Evolutionary conservation across 2,797 vertebrate species (phyloP), one percentile per base, ranked within the genome.

Genomic region (Euthynnus affinis): DNA sequence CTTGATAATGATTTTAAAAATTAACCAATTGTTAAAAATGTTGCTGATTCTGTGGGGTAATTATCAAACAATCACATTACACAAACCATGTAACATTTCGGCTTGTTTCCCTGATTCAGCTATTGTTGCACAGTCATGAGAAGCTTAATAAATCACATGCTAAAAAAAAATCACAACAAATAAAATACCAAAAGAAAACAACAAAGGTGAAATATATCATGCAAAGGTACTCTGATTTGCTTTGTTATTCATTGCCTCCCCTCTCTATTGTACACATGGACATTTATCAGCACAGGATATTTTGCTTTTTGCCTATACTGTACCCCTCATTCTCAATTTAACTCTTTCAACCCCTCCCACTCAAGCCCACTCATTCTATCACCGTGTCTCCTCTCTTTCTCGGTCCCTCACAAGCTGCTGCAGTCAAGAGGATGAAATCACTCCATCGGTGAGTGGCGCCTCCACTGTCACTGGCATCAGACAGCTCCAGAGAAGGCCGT

Each of bases 401-500:
- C 46, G 6, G 86, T 85, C 80, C 77, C 76, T 89, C 76, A 59
- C 76, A 80, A 64, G 80, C 82, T 79, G 67, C 81, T 75, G 76
- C 73, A 87, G 90, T 92, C 88, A 92, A 92, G 92, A 89, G 88
- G 88, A 88, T 90, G 83, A 92, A 92, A 92, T 91, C 88, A 78
- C 85, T 90, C 90, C 89, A 89, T 93, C 89, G 86, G 87, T 60
- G 81, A 87, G 83, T 83, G 91, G 90, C 86, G 89, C 86, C 91
- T 94, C 89, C 83, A 74, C 91, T 82, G 93, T 94, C 90, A 92
- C 89, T 72, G 82, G 83, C 88, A 91, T 94, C 92, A 95, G 87
- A 91, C 91, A 88, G 89, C 90, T 91, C 87, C 83, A 62, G 88
- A 92, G 86, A 93, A 94, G 91, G 91, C 93, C 85, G 64, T 93